phyloP scores from a whole-genome alignment of 2,113 vertebrate species.

The Apistogramma diplotaenia region DNA sequence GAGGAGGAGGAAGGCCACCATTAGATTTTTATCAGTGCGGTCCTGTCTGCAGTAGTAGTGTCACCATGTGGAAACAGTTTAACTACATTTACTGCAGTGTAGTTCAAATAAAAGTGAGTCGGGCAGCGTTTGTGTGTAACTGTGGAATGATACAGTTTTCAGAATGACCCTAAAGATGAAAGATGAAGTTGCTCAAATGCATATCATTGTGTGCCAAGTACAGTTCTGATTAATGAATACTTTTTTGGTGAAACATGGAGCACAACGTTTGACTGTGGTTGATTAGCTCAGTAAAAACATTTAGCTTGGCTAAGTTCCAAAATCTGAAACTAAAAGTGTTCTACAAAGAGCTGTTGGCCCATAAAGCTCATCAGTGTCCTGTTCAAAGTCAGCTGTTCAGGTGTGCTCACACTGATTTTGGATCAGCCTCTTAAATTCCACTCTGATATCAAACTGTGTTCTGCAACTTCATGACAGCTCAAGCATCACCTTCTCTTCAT shows the following conservation, averaged over 20 bases:
- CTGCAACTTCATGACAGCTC: no score
- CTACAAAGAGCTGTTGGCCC: no score
- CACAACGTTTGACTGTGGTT: neutral
- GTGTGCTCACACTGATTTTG: no score
- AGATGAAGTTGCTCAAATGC: neutral
- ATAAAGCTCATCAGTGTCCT: no score
- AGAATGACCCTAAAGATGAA: neutral
- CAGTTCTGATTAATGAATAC: neutral
- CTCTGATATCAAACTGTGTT: no score
- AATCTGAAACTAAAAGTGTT: no score
- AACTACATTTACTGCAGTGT: neutral
- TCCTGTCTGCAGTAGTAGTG: constrained; percentile 14
- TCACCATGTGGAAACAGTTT: constrained; percentile 13
- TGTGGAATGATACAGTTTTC: neutral
- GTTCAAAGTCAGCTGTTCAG: no score
- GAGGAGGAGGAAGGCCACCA: neutral
- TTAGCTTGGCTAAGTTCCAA: no score
- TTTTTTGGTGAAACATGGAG: no score
- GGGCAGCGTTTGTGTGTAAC: neutral
- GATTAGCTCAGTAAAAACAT: no score
- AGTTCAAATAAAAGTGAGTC: neutral
- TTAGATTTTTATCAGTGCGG: constrained; percentile 8
- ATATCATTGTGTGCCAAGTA: neutral
- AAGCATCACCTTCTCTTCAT: no score
- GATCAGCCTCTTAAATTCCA: no score